phyloP scores from a whole-genome alignment of 2,113 vertebrate species.

The Excalfactoria chinensis region DNA sequence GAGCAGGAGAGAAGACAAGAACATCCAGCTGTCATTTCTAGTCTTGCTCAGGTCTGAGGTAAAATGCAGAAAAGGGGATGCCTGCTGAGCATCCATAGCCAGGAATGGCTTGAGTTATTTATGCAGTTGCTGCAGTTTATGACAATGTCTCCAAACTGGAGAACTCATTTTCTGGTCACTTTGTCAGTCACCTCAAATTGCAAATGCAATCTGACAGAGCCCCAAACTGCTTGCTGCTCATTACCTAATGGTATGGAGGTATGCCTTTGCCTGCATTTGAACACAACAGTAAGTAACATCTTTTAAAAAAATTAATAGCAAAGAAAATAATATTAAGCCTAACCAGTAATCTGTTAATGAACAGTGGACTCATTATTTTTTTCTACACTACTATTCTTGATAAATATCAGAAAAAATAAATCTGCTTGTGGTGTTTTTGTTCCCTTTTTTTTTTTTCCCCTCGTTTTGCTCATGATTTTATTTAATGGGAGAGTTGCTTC shows the following conservation, averaged over 20 bases:
- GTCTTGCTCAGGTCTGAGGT: neutral
- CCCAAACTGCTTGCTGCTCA: neutral
- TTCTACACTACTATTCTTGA: neutral
- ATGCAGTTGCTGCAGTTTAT: neutral
- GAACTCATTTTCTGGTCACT: neutral
- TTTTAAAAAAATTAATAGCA: neutral
- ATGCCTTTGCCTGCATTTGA: neutral
- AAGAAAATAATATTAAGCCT: neutral
- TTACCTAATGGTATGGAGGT: neutral
- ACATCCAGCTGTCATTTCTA: neutral
- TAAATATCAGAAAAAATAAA: slow-evolving; percentile 13
- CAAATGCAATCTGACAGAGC: neutral
- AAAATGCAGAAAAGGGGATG: neutral
- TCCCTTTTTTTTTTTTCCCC: neutral
- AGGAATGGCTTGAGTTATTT: neutral
- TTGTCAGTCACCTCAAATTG: neutral
- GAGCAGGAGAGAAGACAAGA: neutral
- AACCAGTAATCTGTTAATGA: neutral
- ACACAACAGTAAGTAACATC: neutral
- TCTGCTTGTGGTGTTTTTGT: slow-evolving; percentile 15
- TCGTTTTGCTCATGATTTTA: slow-evolving; percentile 48
- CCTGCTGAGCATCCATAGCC: neutral
- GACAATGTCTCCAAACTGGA: neutral
- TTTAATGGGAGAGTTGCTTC: slow-evolving; percentile 63
- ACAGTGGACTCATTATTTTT: neutral